Evolutionary conservation across 2,797 vertebrate genomes (phyloP).

Genomic region (Salarias fasciatus): DNA sequence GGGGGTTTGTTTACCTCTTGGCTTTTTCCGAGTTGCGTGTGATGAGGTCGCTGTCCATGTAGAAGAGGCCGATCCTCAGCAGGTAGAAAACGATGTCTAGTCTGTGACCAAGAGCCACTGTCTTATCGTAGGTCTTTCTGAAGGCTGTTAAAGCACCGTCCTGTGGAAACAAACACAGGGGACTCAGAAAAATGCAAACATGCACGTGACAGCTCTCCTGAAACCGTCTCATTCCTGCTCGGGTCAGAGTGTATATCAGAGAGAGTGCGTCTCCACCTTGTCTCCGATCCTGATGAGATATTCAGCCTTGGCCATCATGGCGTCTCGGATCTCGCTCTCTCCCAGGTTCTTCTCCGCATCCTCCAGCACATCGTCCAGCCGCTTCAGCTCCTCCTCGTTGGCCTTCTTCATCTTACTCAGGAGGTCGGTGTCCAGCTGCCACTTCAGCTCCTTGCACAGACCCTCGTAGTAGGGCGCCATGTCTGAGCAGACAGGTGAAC

Average conservation of each 20-base stretch:
- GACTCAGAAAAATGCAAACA: too few relatives aligned
- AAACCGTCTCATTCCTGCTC: too few relatives aligned
- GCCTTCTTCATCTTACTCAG: slow-evolving; percentile 95
- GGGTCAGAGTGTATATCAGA: too few relatives aligned
- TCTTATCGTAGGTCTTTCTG: slow-evolving; percentile 98
- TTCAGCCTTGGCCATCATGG: slow-evolving; percentile 98
- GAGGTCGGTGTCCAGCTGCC: slow-evolving; percentile 90
- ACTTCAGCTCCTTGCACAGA: slow-evolving; percentile 95
- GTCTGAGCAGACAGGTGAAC: slow-evolving; percentile 75
- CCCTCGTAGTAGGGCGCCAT: slow-evolving; percentile 97
- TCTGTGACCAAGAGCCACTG: slow-evolving; percentile 94
- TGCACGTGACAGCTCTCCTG: too few relatives aligned
- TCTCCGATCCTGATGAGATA: slow-evolving; percentile 96
- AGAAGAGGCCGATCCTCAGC: slow-evolving; percentile 96
- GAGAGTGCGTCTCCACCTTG: slow-evolving; percentile 82
- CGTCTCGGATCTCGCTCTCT: slow-evolving; percentile 97
- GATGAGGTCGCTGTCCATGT: slow-evolving; percentile 99
- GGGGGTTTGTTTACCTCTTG: slow-evolving; percentile 86
- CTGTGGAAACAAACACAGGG: slow-evolving; percentile 77
- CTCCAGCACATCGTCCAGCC: slow-evolving; percentile 91
- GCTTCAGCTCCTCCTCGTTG: slow-evolving; percentile 94
- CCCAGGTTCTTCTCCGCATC: slow-evolving; percentile 96
- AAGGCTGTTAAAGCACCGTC: slow-evolving; percentile 95
- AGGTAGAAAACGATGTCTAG: slow-evolving; percentile 98
- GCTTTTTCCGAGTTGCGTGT: slow-evolving; percentile 98